phyloP scores from a whole-genome alignment of 2,113 vertebrate species.

The Cyrtonyx montezumae region DNA sequence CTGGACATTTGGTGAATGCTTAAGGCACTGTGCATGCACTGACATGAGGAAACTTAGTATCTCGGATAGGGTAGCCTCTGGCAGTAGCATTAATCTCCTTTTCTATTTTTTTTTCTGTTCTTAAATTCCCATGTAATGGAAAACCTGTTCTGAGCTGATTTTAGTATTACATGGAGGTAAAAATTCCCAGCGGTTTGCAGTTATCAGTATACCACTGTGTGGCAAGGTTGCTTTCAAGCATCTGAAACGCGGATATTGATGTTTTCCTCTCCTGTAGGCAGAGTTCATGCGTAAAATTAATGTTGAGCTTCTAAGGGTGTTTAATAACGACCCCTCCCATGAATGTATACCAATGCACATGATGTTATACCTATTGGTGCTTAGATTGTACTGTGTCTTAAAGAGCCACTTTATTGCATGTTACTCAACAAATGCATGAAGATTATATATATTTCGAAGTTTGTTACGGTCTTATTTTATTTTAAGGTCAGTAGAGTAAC shows the following conservation, averaged over 20 bases:
- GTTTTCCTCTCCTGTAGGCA: background rate
- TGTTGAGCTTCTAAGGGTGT: background rate
- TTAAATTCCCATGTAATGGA: background rate
- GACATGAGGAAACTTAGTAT: background rate
- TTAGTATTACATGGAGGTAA: background rate
- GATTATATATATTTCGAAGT: background rate
- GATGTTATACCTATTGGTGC: background rate
- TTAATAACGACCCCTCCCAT: background rate
- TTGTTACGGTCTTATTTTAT: background rate
- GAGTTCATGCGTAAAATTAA: conserved; percentile 23
- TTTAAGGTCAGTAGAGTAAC: conserved; percentile 27
- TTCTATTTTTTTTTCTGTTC: background rate
- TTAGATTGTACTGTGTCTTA: background rate
- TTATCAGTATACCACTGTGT: background rate
- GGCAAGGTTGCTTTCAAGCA: conserved; percentile 2
- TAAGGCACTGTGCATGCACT: background rate
- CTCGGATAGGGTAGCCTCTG: conserved; percentile 5
- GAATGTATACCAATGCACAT: background rate
- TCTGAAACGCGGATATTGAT: conserved; percentile 44
- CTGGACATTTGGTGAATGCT: background rate
- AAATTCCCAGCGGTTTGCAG: background rate
- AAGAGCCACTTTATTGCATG: background rate
- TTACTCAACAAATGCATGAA: background rate
- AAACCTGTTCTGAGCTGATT: conserved; percentile 32
- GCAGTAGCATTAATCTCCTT: background rate